A percentile compares a stretch with the other conserved stretches of the same genome.
phyloP scores from a whole-genome alignment of 2,888 invertebrate genomes.

The Troides helena region DNA sequence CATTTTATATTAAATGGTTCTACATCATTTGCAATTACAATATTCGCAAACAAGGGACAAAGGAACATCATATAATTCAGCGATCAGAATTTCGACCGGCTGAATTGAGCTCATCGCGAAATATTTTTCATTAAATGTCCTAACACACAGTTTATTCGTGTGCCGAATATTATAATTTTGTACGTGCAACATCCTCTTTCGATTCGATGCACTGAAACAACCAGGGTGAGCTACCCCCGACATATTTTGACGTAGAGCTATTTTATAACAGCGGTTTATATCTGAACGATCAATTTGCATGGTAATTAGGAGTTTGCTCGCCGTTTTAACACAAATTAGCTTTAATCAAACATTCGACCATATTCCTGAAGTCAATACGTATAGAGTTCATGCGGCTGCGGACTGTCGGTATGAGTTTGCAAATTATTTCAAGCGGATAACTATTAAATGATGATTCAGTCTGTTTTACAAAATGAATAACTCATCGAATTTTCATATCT shows the following conservation, averaged over 20 bases:
- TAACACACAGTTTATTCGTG: conserved; percentile 16
- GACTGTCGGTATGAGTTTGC: conserved; percentile 1
- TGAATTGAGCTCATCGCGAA: conserved; percentile 12
- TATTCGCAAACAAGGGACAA: background rate
- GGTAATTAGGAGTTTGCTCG: conserved; percentile 66
- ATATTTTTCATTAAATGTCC: conserved; percentile 20
- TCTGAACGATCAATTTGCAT: conserved; percentile 74
- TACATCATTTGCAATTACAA: conserved; percentile 7
- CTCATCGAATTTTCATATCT: background rate
- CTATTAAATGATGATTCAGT: background rate
- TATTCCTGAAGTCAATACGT: conserved; percentile 42
- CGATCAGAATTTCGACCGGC: conserved; percentile 2
- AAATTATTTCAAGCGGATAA: conserved; percentile 12
- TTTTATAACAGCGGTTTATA: conserved; percentile 63
- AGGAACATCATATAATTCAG: conserved; percentile 9
- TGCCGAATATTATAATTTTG: conserved; percentile 17
- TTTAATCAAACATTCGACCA: conserved; percentile 52
- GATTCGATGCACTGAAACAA: conserved; percentile 17
- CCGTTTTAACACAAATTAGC: conserved; percentile 71
- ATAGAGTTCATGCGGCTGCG: conserved; percentile 12
- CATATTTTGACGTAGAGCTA: conserved; percentile 35
- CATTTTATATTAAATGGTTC: background rate
- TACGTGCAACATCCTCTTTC: conserved; percentile 11
- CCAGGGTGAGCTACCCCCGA: conserved; percentile 6
- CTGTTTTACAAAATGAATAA: background rate